Percentiles rank a stretch among this genome's conserved stretches.
Evolutionary conservation across 2,113 vertebrate species (phyloP).

Genomic region (Columba livia): DNA sequence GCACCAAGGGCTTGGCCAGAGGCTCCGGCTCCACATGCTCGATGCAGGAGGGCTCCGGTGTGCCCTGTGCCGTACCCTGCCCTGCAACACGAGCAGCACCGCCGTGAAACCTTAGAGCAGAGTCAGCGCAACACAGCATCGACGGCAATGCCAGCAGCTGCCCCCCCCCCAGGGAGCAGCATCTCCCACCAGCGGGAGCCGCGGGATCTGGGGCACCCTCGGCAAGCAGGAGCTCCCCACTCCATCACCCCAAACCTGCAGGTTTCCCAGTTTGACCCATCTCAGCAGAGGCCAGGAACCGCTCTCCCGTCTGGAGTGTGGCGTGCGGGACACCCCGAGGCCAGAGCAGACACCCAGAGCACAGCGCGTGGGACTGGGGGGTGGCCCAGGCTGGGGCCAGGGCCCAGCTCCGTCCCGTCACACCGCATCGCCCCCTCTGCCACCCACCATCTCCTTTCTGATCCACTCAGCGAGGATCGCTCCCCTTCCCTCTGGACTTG

Average conservation of each 20-base stretch:
- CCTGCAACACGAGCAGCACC: neutral
- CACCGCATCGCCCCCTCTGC: neutral
- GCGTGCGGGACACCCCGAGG: neutral
- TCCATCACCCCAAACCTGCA: fast-evolving
- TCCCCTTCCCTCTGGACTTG: neutral
- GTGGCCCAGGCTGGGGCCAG: neutral
- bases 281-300: neutral
- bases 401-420: neutral
- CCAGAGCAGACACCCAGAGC: neutral
- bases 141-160: neutral
- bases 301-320: neutral
- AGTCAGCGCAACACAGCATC: fast-evolving
- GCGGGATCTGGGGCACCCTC: fast-evolving
- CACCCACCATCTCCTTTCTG: neutral
- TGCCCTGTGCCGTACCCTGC: neutral
- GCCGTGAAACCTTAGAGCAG: fast-evolving
- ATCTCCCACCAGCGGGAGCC: fast-evolving
- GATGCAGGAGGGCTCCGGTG: fast-evolving
- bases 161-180: neutral
- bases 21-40: neutral
- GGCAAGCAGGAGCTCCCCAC: neutral
- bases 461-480: neutral
- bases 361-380: neutral
- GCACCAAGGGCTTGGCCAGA: fast-evolving
- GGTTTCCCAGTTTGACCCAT: fast-evolving